phyloP scores from a whole-genome alignment of 2,113 vertebrate genomes.

The Gallinago paraguaiae region DNA sequence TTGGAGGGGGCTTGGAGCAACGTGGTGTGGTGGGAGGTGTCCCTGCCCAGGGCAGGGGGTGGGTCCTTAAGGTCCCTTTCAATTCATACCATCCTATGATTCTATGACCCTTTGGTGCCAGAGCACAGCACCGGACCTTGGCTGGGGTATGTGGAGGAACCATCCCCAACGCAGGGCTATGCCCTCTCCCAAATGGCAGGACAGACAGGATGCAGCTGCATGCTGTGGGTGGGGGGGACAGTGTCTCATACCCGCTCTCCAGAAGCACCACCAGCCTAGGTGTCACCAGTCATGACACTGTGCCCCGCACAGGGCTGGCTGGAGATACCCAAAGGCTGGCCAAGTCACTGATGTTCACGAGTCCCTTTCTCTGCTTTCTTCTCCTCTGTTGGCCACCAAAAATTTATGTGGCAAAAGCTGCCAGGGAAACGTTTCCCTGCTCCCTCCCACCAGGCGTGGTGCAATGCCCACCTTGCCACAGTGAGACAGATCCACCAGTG shows the following conservation, averaged over 20 bases:
- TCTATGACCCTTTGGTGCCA: rapidly evolving
- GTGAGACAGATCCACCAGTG: rapidly evolving
- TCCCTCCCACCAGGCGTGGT: neutral
- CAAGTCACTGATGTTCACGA: rapidly evolving
- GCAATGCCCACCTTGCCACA: rapidly evolving
- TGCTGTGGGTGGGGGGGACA: neutral
- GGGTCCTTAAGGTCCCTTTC: neutral
- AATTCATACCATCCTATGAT: neutral
- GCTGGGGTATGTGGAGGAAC: neutral
- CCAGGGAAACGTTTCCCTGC: too few relatives aligned
- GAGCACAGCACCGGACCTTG: neutral
- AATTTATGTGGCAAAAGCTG: neutral
- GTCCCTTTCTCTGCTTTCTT: neutral
- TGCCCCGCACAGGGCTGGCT: rapidly evolving
- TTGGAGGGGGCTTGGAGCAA: neutral
- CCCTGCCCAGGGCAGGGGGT: neutral
- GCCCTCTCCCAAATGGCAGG: neutral
- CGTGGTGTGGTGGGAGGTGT: neutral
- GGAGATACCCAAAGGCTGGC: neutral
- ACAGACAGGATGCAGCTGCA: neutral
- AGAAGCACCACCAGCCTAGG: too few relatives aligned
- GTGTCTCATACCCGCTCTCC: rapidly evolving
- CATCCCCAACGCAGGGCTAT: rapidly evolving
- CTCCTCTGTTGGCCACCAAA: neutral
- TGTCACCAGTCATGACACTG: too few relatives aligned